Conservation (phyloP, 2,113 vertebrate species). For the Loxodonta africana region DNA sequence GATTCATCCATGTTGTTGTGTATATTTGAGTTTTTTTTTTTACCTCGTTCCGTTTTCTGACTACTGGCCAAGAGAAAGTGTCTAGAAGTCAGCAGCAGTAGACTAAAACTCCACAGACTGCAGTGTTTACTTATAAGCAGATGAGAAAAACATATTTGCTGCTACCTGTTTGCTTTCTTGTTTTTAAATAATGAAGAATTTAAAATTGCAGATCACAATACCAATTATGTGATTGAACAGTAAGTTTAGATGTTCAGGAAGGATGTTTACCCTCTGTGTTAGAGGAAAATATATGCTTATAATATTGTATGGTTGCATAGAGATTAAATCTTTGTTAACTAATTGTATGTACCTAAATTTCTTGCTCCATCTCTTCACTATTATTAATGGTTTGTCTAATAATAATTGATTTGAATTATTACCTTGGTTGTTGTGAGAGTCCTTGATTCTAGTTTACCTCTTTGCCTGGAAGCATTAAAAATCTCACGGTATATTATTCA, state of each 20-base stretch:
- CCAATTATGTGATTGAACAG: background rate
- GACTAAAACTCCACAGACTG: background rate
- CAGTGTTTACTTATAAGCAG: background rate
- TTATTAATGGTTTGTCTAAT: background rate
- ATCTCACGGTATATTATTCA: background rate
- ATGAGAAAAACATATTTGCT: constrained; percentile 12
- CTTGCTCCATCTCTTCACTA: background rate
- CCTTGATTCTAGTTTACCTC: constrained; percentile 42
- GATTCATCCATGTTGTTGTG: background rate
- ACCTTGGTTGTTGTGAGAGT: background rate
- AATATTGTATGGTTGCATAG: background rate
- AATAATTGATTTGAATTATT: background rate
- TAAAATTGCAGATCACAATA: background rate
- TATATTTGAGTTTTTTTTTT: constrained; percentile 39
- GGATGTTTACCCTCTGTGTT: background rate
- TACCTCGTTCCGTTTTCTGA: background rate
- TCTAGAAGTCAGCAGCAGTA: background rate
- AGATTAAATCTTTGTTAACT: background rate
- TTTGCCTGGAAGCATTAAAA: constrained; percentile 41
- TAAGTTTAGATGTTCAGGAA: background rate
- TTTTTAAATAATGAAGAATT: background rate
- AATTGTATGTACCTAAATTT: constrained; percentile 24
- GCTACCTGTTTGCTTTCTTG: background rate
- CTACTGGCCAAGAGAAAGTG: background rate
- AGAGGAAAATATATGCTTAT: background rate